Evolutionary conservation across 2,888 invertebrate genomes (phyloP).

Genomic region (Lamellibrachia satsuma): DNA sequence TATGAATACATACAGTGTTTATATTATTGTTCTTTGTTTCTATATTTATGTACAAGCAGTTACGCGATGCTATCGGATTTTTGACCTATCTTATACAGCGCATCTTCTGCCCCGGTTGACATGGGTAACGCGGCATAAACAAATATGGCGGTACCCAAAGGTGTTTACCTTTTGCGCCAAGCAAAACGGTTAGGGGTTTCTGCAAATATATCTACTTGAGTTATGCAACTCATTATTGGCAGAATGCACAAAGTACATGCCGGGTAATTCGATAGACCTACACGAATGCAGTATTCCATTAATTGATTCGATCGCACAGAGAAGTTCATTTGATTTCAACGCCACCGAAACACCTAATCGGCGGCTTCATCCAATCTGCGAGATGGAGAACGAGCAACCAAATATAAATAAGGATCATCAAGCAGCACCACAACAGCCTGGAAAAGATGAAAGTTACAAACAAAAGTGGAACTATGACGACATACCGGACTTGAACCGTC

Average conservation of each 20-base stretch:
- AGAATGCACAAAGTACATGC: neutral
- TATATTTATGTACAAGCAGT: neutral
- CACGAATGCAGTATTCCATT: neutral
- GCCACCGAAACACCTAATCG: too few species aligned
- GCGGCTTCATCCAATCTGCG: neutral
- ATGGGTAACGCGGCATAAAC: conserved; percentile 3
- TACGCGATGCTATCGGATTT: neutral
- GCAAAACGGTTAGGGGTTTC: neutral
- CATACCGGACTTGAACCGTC: neutral
- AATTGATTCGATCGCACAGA: neutral
- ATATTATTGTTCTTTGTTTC: neutral
- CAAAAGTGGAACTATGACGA: neutral
- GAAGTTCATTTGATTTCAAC: neutral
- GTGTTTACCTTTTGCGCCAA: neutral
- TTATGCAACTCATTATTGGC: neutral
- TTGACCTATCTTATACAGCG: neutral
- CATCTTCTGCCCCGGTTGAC: neutral
- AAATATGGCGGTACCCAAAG: conserved; percentile 6
- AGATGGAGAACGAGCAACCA: conserved; percentile 10
- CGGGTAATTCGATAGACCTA: neutral
- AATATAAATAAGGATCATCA: neutral
- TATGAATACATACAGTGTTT: neutral
- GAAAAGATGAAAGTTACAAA: neutral
- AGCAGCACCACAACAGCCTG: neutral
- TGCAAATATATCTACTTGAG: neutral